Evolutionary conservation across 2,113 vertebrate genomes (phyloP).

Genomic region (Psephotus haematonotus): DNA sequence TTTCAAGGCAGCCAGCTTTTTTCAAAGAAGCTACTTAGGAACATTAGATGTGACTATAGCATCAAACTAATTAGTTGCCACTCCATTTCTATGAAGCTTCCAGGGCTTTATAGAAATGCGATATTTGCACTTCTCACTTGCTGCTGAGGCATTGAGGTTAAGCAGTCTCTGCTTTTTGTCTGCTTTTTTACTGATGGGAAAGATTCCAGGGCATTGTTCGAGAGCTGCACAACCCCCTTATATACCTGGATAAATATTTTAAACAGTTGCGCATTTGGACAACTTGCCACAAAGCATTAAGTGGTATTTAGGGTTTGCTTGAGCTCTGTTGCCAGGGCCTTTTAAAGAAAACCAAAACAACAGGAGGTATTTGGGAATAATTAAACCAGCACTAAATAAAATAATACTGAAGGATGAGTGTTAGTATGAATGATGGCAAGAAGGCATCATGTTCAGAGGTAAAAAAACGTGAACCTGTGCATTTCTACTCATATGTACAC

Average conservation of each 20-base stretch:
- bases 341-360: constrained; percentile 44
- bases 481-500: not conserved
- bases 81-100: constrained; percentile 50
- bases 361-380: constrained; percentile 24
- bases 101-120: constrained; percentile 36
- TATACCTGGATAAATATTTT: constrained; percentile 63
- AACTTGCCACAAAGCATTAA: constrained; percentile 51
- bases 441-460: not conserved
- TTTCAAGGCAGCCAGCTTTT: constrained; percentile 62
- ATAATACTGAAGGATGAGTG: not conserved
- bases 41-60: constrained; percentile 58
- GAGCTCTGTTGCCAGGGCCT: constrained; percentile 22
- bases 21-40: constrained; percentile 65
- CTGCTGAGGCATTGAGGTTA: constrained; percentile 46
- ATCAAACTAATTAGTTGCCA: constrained; percentile 71
- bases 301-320: constrained; percentile 46
- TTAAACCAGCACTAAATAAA: constrained; percentile 2
- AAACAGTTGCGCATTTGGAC: constrained; percentile 63
- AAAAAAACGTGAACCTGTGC: not conserved
- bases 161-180: constrained; percentile 46
- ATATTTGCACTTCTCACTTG: constrained; percentile 64
- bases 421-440: not conserved
- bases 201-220: constrained; percentile 25
- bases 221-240: constrained; percentile 5
- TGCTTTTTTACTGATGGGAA: constrained; percentile 25